phyloP scores from a whole-genome alignment of 2,113 vertebrate genomes.

The Zeus faber region DNA sequence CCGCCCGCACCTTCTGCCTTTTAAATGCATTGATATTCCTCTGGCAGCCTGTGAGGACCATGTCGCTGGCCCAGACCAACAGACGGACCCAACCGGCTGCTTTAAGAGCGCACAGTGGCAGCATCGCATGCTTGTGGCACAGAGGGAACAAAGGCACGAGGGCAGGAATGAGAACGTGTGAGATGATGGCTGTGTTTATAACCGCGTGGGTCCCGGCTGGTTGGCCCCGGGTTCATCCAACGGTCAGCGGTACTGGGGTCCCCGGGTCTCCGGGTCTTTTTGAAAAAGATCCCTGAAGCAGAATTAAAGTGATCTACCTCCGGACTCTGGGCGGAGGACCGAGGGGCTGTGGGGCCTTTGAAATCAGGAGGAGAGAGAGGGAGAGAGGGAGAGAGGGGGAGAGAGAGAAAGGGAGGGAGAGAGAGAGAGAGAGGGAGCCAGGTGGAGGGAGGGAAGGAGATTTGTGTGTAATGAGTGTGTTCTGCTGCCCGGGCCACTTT shows the following conservation, averaged over 20 bases:
- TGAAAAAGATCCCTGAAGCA: conserved; percentile 80
- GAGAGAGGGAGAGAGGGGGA: conserved; percentile 9
- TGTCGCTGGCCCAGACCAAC: too few relatives aligned
- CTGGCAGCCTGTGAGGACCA: too few relatives aligned
- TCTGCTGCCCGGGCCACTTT: conserved; percentile 64
- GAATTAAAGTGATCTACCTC: conserved; percentile 83
- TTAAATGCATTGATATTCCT: too few relatives aligned
- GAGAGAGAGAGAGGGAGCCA: conserved; percentile 15
- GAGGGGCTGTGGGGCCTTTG: conserved; percentile 32
- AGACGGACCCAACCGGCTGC: too few relatives aligned
- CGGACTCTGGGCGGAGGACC: conserved; percentile 51
- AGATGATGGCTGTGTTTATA: conserved; percentile 70
- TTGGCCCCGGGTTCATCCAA: conserved; percentile 65
- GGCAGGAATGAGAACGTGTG: conserved; percentile 57
- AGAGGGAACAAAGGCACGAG: conserved; percentile 51
- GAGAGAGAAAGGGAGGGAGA: conserved; percentile 16
- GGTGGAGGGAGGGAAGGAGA: conserved; percentile 45
- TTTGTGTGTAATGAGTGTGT: conserved; percentile 66
- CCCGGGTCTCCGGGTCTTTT: conserved; percentile 71
- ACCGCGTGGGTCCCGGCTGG: conserved; percentile 51
- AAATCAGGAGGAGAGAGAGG: conserved; percentile 33
- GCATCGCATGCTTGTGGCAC: conserved; percentile 49
- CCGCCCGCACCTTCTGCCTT: too few relatives aligned
- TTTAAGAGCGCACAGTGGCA: conserved; percentile 30
- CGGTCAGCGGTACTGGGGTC: conserved; percentile 76